These are phyloP conservation scores for Lydus trimaculatus DNA, from an alignment of 2,888 invertebrate genomes.

Conservation along the genomic window DNA sequence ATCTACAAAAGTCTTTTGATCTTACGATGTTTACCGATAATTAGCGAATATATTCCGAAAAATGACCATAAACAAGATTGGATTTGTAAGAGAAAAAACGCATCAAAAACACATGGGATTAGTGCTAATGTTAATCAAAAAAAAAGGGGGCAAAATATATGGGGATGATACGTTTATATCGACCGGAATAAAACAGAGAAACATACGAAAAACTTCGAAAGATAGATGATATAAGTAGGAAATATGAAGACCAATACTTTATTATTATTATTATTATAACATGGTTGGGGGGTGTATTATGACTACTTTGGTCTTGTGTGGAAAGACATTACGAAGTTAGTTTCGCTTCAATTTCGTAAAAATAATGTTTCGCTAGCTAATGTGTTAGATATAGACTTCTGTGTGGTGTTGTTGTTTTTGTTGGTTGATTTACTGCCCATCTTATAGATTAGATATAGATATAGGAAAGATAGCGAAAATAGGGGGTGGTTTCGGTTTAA, in stretches of 20 bases:
- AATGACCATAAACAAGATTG: neutral
- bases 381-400: slow-evolving; percentile 26
- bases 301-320: slow-evolving; percentile 33
- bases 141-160: slow-evolving; percentile 21
- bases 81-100: neutral
- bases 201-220: slow-evolving; percentile 30
- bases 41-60: slow-evolving; percentile 13
- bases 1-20: slow-evolving; percentile 50
- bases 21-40: slow-evolving; percentile 35
- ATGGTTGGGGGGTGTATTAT: slow-evolving; percentile 37
- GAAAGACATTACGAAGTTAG: slow-evolving; percentile 41
- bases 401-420: slow-evolving; percentile 13
- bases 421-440: slow-evolving; percentile 29
- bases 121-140: slow-evolving; percentile 13
- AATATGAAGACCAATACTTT: slow-evolving; percentile 49
- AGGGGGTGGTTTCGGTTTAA: neutral
- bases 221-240: slow-evolving; percentile 47
- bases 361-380: slow-evolving; percentile 41
- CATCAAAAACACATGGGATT: slow-evolving; percentile 2
- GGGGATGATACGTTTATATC: too few species aligned
- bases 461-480: neutral
- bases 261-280: too few species aligned
- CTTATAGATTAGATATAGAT: slow-evolving; percentile 20
- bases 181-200: slow-evolving; percentile 8
- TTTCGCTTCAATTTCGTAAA: slow-evolving; percentile 32